Base-by-base conservation (phyloP, 35 echinoderm and acorn worm species). In the Ptychodera flava region DNA sequence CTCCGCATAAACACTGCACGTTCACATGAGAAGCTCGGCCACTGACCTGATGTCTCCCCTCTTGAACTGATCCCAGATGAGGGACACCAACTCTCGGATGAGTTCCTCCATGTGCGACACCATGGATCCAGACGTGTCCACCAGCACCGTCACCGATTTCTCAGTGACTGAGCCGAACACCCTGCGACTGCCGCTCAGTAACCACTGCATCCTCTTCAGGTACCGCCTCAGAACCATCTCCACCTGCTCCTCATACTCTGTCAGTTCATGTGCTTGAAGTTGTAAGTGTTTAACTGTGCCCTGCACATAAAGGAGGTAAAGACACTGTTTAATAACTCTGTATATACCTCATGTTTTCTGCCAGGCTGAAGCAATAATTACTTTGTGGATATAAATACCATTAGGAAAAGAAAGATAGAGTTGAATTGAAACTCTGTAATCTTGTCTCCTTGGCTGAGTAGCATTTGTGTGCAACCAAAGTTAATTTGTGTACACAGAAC, bases 61-160 rank as follows among this genome's bases (percentile, higher is more conserved):
- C 78, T 93, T 94, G 89, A 99, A 94, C 85, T 99, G 96, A 36
- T 99, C 96, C 96, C 96, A 99, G 33, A 99, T 92, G 1, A 99
- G 86, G 16, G 96, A 84, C 15, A 94, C 88, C 45, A 99, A 33
- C 30, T 99, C 96, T 78, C 88, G 87, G 76, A 94, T 94, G 0
- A 99, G 84, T 53, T 99, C 93, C 37, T 99, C 96, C 96, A 99
- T 99, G 86, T 94, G 93, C 6, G 85, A 88, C 12, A 99, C 96
- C 96, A 99, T 99, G 0, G 96, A 99, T 1, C 96, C 96, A 34
- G 96, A 99, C 1, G 96, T 99, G 53, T 99, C 96, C 31, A 99
- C 93, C 1, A 94, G 79, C 28, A 99, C 86, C 33, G 86, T 85
- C 28, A 99, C 92, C 90, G 86, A 92, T 80, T 99, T 99, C 85